Evolutionary conservation across 2,888 invertebrate genomes (phyloP), one percentile per base, ranked within the genome.

Genomic region (Lepeophtheirus nordmannii): DNA sequence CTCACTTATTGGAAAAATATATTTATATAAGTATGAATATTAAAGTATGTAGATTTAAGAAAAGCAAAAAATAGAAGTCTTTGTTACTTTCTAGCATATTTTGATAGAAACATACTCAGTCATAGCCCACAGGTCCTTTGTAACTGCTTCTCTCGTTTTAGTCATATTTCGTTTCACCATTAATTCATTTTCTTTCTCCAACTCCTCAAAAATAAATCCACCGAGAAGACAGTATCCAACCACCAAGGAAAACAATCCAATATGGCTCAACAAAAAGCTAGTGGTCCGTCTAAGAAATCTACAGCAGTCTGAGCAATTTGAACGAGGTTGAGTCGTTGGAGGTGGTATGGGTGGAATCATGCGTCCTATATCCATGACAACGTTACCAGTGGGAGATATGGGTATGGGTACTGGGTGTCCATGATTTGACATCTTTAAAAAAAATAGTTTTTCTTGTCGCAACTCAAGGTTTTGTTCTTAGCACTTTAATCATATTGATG

Each of bases 171-270:
- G 78, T 75, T 89, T 89, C 63, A 89, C 84, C 88, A 89, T 23
- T 10, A 62, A 22, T 53, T 70, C 70, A 59, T 68, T 56, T 11
- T 68, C 63, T 17, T 63, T 69, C 59, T 72, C 72, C 12, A 72
- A 69, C 11, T 70, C 79, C 75, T 85, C 84, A 77, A 92, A 91
- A 68, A 88, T 84, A 74, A 85, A 84, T 17, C 90, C 90, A 10
- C 91, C 91, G 67, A 89, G 82, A 72, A 90, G 82, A 77, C 90
- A 90, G 78, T 92, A 92, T 39, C 87, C 85, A 69, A 91, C 88
- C 71, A 92, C 91, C 74, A 90, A 78, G 68, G 88, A 85, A 71
- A 91, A 84, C 72, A 91, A 82, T 72, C 88, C 85, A 72, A 90
- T 85, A 79, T 91, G 91, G 0, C 89, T 88, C 74, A 90, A 86